Conservation (phyloP, 1,140 invertebrate species). For the Anadara kagoshimensis region DNA sequence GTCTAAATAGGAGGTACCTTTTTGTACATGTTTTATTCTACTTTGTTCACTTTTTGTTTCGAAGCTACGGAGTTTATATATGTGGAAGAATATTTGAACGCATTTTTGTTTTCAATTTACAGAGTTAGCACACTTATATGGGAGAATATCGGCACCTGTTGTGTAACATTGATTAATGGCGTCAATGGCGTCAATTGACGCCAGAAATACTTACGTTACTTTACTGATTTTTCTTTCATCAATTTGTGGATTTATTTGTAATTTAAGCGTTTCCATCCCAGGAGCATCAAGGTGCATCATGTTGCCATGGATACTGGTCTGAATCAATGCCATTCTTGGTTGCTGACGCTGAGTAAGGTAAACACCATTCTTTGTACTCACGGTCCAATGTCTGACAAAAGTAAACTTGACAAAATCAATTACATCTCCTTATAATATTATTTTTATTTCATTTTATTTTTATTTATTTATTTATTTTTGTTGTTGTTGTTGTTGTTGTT, state of each 20-base stretch:
- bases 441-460: not conserved
- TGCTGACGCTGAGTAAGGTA: slow-evolving; percentile 57
- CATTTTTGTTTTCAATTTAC: too few relatives aligned
- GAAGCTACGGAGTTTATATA: too few relatives aligned
- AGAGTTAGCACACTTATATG: too few relatives aligned
- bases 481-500: too few relatives aligned
- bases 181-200: not conserved
- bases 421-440: not conserved
- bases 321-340: slow-evolving; percentile 57
- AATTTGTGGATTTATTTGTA: slow-evolving; percentile 43
- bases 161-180: too few relatives aligned
- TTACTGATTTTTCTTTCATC: slow-evolving; percentile 35
- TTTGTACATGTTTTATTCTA: too few relatives aligned
- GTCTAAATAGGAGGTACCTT: too few relatives aligned
- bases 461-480: too few relatives aligned
- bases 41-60: too few relatives aligned
- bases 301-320: slow-evolving; percentile 42
- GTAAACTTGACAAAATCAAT: not conserved
- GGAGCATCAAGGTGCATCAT: slow-evolving; percentile 51
- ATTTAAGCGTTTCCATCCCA: slow-evolving; percentile 50
- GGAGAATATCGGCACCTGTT: too few relatives aligned
- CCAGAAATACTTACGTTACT: slow-evolving; percentile 26
- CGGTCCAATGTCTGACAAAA: slow-evolving; percentile 48
- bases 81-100: too few relatives aligned
- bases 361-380: slow-evolving; percentile 42